Percentiles rank a stretch among this genome's conserved stretches.
These are phyloP conservation scores for Garrulus glandarius DNA, from an alignment of 2,797 vertebrate genomes.

Conservation along the genomic window DNA sequence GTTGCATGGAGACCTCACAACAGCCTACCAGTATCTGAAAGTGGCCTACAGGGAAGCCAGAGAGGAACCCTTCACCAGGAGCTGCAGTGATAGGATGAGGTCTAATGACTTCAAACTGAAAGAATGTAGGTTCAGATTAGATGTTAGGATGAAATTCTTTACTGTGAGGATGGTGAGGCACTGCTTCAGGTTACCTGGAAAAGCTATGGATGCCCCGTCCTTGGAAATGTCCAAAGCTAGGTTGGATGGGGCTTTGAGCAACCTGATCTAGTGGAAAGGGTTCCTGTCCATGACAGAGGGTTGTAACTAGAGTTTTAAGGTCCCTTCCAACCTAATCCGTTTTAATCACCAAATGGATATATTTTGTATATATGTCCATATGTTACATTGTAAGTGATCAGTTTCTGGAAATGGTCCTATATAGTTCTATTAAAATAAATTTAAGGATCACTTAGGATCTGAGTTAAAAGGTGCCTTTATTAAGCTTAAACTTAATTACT, in stretches of 20 bases:
- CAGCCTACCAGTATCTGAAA: neutral
- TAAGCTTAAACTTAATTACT: neutral
- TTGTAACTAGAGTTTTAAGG: neutral
- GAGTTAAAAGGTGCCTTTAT: neutral
- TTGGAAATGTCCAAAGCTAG: neutral
- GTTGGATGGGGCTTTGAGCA: neutral
- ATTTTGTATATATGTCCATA: neutral
- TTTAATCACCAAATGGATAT: neutral
- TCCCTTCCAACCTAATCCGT: neutral
- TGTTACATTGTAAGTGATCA: rapidly evolving
- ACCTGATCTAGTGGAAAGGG: neutral
- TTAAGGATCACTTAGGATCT: neutral
- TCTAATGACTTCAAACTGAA: neutral
- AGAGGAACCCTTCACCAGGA: neutral
- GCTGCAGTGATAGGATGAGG: neutral
- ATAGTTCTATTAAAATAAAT: neutral
- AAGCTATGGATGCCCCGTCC: neutral
- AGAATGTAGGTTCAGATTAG: neutral
- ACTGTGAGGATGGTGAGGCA: neutral
- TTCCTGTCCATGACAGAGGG: neutral
- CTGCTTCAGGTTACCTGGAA: neutral
- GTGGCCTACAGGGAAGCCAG: neutral
- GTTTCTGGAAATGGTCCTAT: neutral
- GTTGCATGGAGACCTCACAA: neutral
- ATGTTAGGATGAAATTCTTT: neutral